Base-by-base conservation (phyloP, 2,113 vertebrate genomes). In the Mus pahari region DNA sequence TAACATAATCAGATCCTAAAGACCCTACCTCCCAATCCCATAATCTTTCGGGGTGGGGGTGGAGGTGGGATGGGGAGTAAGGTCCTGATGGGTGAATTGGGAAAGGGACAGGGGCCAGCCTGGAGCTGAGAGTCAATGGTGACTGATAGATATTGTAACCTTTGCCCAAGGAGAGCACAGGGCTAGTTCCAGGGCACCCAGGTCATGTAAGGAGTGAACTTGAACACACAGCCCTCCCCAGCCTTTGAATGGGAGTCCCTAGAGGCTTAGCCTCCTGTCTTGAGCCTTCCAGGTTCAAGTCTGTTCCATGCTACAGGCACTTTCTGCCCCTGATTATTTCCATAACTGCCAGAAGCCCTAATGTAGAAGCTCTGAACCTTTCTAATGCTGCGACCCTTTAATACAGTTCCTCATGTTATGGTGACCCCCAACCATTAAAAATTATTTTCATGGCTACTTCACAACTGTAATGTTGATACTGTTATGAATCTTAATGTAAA, bases 161-260 rank as follows among this genome's bases (percentile, higher is more conserved):
- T 4, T 42, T 5, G 24, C n/a, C 74, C 20, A 8, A 62, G 79
- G 45, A 20, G 22, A 9, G 7, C 4, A 16, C 28, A 11, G 71
- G 12, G 20, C 42, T 7, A 16, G 36, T 24, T n/a, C 3, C 10
- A 2, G 58, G 50, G 36, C 70, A 74, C 77, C 8, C 17, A 20
- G 33, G 42, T 3, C 11, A 14, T 9, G 20, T 53, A 13, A 60
- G 68, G n/a, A 22, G 31, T 4, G 13, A 73, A 14, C 14, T 16
- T 28, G 42, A 36, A 7, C 50, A 10, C 17, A 3, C 0, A 11
- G 33, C 77, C 7, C 14, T 22, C 39, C 33, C 28, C 11, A 20
- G 0, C 10, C 42, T 53, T 4, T 1, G 24, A 24, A 4, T 20
- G 28, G 28, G 83, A 16, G 3, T 42, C 39, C 0, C 1, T 22